Evolutionary conservation across 2,797 vertebrate genomes (phyloP), one percentile per base, ranked within the genome.

Genomic region (Falco biarmicus): DNA sequence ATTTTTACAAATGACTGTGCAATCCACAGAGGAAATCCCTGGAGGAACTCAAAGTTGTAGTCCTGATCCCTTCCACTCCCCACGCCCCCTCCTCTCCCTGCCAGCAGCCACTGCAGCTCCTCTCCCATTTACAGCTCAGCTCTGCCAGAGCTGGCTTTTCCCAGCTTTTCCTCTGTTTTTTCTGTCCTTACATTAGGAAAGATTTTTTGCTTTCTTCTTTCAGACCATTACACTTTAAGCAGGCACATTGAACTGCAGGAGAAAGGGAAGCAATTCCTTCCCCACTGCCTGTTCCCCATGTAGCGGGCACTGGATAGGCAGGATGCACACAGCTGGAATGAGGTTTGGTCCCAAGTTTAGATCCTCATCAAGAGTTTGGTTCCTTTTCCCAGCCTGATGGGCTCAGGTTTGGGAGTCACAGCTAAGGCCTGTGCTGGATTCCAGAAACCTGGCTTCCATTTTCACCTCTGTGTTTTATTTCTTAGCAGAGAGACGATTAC

Each of bases 1-100:
- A 93, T 84, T 96, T 97, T 91, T 93, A 91, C 78, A 93, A 95
- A 96, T n/a, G 87, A 81, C 86, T 96, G 61, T 92, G 76, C 92
- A 95, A 95, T 94, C 75, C 76, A 19, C 1, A 1, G 45, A 89
- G 92, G 57, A 95, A 93, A 90, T 94, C 89, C 80, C 87, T 2
- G 3, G 22, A 41, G 63, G 61, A 68, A 73, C 84, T 41, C 9
- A 4, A 71, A 93, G 60, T 86, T 97, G 70, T 87, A 78, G 68
- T 37, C 84, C 81, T 96, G 73, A 94, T 93, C 43, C 77, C 17
- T 76, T 88, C 50, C 76, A 73, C 31, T 66, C 86, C 82, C 53
- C 43, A n/a, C 0, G 0, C 13, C 10, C 34, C 59, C 76, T 28
- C 48, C 63, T 61, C 26, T 26, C 39, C 21, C 78, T 20, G 81